phyloP scores from a whole-genome alignment of 1,140 invertebrate species.

The Formica exsecta region DNA sequence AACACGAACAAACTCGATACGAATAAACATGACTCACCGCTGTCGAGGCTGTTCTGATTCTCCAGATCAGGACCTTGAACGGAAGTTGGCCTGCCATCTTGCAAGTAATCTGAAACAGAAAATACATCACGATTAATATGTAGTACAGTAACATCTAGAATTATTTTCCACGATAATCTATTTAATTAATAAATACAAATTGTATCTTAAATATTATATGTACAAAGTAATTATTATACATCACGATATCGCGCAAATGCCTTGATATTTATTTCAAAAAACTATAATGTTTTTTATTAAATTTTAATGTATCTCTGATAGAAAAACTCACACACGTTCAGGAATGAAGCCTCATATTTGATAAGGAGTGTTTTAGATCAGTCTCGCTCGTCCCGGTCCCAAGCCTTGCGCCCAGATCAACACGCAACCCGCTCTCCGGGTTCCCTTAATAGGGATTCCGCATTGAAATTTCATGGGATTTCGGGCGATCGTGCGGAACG shows the following conservation, averaged over 20 bases:
- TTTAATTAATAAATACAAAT: not conserved
- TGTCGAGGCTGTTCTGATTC: constrained; percentile 83
- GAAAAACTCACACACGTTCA: not conserved
- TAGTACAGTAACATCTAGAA: not conserved
- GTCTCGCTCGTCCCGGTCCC: not conserved
- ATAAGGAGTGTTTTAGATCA: constrained; percentile 28
- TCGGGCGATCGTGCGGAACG: constrained; percentile 73
- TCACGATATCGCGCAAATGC: too few species aligned
- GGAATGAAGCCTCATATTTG: constrained; percentile 16
- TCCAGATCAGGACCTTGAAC: constrained; percentile 78
- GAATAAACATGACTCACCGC: constrained; percentile 76
- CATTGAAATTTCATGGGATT: constrained; percentile 77
- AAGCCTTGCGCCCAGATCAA: constrained; percentile 12
- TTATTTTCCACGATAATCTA: not conserved
- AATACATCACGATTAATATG: not conserved
- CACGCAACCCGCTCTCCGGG: constrained; percentile 9
- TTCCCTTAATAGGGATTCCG: constrained; percentile 62
- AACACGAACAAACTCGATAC: not conserved
- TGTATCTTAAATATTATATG: too few species aligned
- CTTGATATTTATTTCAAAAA: too few species aligned
- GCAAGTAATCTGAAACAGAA: constrained; percentile 78
- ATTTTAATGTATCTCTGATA: not conserved
- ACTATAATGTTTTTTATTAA: too few species aligned
- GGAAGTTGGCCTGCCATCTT: constrained; percentile 73
- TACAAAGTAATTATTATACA: too few species aligned